Evolutionary conservation across 2,888 invertebrate genomes (phyloP).

Genomic region (Spicauda simplicius): DNA sequence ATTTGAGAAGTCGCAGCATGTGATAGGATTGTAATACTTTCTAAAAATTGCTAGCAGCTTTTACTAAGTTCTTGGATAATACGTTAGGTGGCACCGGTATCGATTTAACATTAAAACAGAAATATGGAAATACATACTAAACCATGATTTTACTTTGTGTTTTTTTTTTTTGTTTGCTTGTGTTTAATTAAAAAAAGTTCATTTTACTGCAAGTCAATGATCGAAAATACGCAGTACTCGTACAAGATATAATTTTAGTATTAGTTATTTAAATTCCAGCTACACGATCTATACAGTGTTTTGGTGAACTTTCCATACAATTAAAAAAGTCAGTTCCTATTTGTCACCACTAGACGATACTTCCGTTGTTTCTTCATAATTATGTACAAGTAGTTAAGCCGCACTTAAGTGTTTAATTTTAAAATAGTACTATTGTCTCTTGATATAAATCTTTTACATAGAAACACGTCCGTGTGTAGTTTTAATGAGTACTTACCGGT

Average conservation of each 20-base stretch:
- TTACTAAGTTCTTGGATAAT: background rate
- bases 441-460: background rate
- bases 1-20: background rate
- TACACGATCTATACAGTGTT: too few relatives aligned
- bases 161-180: too few relatives aligned
- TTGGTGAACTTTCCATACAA: too few relatives aligned
- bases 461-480: conserved; percentile 13
- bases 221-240: too few relatives aligned
- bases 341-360: background rate
- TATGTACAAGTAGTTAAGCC: background rate
- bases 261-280: too few relatives aligned
- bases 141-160: too few relatives aligned
- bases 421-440: background rate
- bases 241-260: too few relatives aligned
- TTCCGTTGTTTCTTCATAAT: background rate
- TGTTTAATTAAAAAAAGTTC: too few relatives aligned
- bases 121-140: too few relatives aligned
- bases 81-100: background rate
- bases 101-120: background rate
- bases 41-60: background rate
- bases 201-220: too few relatives aligned
- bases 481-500: conserved; percentile 24
- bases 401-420: background rate
- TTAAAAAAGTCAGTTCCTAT: background rate
- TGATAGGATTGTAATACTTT: background rate